These are phyloP conservation scores for Telenomus remus DNA, from an alignment of 1,140 invertebrate species.

Conservation along the genomic window DNA sequence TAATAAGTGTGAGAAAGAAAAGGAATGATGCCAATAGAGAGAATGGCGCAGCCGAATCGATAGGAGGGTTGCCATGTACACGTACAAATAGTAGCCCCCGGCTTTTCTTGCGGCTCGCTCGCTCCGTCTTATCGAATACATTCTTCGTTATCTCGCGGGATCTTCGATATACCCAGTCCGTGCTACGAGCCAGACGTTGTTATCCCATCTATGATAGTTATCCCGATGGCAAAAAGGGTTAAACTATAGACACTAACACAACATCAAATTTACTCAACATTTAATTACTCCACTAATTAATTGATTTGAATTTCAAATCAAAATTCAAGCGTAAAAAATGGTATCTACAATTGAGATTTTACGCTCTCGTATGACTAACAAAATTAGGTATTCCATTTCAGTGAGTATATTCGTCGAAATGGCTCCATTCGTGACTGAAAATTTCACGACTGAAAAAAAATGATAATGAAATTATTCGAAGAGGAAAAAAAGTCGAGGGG, in stretches of 20 bases:
- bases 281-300: too few relatives aligned
- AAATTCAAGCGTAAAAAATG: too few relatives aligned
- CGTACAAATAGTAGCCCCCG: constrained; percentile 48
- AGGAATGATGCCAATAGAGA: constrained; percentile 38
- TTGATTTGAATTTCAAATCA: too few relatives aligned
- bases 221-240: constrained; percentile 20
- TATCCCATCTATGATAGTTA: background rate
- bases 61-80: constrained; percentile 46
- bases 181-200: constrained; percentile 18
- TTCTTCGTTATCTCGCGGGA: constrained; percentile 39
- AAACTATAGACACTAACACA: constrained; percentile 17
- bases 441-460: constrained; percentile 26
- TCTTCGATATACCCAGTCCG: constrained; percentile 35
- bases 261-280: too few relatives aligned
- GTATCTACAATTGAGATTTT: too few relatives aligned
- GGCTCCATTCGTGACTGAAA: too few relatives aligned
- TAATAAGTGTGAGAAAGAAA: constrained; percentile 10
- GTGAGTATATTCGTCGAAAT: too few relatives aligned
- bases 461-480: constrained; percentile 11
- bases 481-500: constrained; percentile 6
- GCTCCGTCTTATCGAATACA: constrained; percentile 46
- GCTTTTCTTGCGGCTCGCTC: constrained; percentile 43
- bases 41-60: constrained; percentile 53
- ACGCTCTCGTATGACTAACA: too few relatives aligned
- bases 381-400: too few relatives aligned